Base-by-base conservation (phyloP, 2,888 invertebrate genomes). In the Drosophila imparisetae region DNA sequence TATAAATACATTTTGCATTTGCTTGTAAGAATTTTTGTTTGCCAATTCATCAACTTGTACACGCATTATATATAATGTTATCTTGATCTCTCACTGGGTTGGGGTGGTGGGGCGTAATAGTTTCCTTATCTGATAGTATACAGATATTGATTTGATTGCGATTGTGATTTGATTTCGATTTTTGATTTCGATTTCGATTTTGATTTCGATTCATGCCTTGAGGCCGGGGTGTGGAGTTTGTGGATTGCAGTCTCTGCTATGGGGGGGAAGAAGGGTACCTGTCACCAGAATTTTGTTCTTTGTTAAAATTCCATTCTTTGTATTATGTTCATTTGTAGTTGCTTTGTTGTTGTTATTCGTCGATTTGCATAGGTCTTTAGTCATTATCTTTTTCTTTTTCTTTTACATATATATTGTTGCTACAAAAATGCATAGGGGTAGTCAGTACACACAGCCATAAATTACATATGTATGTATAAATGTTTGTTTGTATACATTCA, bases 11-110 rank as follows among this genome's bases (percentile, higher is more conserved):
- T 66, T 50, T 66, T 68, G 48, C 36, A 30, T 75, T 57, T 59
- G 55, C 66, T 72, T 66, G 66, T 59, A 59, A 62, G 57, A 72
- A 66, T 72, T 76, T 45, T 72, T 76, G 71, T 81, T 78, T 62
- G 75, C 78, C 74, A 83, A 78, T 78, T 54, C 59, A 70, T 77
- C 72, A 80, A 83, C 87, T 86, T 91, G 90, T 91, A 92, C 92
- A 92, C 92, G 92, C 92, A 92, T 92, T 92, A 92, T 92, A 92
- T 91, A 92, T 92, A 91, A 92, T 92, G 91, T 91, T 78, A 89
- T 91, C 91, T 91, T 88, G 91, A 77, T 80, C 74, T 77, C 49
- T 67, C 76, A 59, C 57, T 66, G 63, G 61, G 52, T 67, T 67
- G 6, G 57, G 34, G 13, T 45, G 45, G 24, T 45, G 45, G 55